Percentiles rank a stretch among this genome's conserved stretches.
Evolutionary conservation across 2,888 invertebrate species (phyloP).

Genomic region (Drosophila maculinotata): DNA sequence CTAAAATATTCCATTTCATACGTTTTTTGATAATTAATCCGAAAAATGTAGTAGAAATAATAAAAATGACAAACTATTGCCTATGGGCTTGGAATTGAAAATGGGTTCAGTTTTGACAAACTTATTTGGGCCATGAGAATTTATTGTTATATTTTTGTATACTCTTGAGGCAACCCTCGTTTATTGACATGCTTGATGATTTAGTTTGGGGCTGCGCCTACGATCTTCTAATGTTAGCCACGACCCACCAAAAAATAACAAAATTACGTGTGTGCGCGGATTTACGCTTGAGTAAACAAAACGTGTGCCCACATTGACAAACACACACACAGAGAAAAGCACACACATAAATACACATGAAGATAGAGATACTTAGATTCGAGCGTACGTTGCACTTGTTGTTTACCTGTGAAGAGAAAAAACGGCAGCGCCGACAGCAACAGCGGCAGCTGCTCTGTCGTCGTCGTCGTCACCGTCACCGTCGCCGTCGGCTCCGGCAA

Average conservation of each 20-base stretch:
- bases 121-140: too few species aligned
- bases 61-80: too few species aligned
- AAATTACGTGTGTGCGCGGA: slow-evolving; percentile 77
- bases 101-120: too few species aligned
- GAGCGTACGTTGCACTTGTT: slow-evolving; percentile 77
- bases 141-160: background rate
- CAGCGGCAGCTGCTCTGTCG: slow-evolving; percentile 35
- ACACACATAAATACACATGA: slow-evolving; percentile 20
- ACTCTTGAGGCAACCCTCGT: slow-evolving; percentile 34
- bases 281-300: slow-evolving; percentile 77
- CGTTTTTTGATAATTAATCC: too few species aligned
- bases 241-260: slow-evolving; percentile 45
- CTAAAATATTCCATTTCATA: background rate
- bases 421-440: slow-evolving; percentile 56
- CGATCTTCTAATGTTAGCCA: slow-evolving; percentile 53
- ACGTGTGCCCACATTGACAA: slow-evolving; percentile 57
- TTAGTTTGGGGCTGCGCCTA: slow-evolving; percentile 49
- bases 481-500: slow-evolving; percentile 68
- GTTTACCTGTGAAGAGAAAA: slow-evolving; percentile 69
- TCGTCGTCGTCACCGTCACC: slow-evolving; percentile 12
- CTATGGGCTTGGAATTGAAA: too few species aligned
- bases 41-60: too few species aligned
- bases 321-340: slow-evolving; percentile 13
- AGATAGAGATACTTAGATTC: slow-evolving; percentile 54
- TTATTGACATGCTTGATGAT: slow-evolving; percentile 42